Evolutionary conservation across 2,888 invertebrate genomes (phyloP).

Genomic region (Taphrorychus bicolor): DNA sequence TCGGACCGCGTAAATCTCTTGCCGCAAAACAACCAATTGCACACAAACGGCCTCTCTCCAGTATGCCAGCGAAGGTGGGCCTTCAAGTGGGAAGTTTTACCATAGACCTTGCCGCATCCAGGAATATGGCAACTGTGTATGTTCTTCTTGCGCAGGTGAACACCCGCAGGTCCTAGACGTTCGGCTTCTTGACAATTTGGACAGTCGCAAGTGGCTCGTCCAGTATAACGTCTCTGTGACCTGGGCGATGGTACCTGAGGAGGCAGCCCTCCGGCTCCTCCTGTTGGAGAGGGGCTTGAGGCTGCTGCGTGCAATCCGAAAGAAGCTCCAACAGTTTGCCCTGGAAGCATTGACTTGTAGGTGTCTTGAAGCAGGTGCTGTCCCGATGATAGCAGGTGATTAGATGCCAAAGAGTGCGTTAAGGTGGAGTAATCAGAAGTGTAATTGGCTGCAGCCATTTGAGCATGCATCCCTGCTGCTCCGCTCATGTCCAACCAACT

Average conservation of each 20-base stretch:
- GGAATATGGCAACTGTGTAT: conserved; percentile 96
- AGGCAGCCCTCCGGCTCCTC: conserved; percentile 68
- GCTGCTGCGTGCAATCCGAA: conserved; percentile 78
- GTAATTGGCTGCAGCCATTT: conserved; percentile 84
- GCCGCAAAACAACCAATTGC: conserved; percentile 97
- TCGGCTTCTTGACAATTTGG: conserved; percentile 99
- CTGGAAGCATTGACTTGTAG: conserved; percentile 93
- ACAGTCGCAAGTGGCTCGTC: conserved; percentile 97
- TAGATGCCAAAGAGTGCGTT: conserved; percentile 82
- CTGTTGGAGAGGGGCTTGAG: conserved; percentile 64
- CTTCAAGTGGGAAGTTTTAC: conserved; percentile 97
- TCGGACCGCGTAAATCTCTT: conserved; percentile 96
- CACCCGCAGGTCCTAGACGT: conserved; percentile 91
- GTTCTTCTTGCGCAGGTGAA: conserved; percentile 90
- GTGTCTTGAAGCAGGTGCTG: conserved; percentile 94
- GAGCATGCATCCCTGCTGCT: conserved; percentile 76
- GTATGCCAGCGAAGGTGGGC: conserved; percentile 99
- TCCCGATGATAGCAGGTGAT: conserved; percentile 85
- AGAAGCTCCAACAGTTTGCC: conserved; percentile 75
- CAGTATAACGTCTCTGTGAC: conserved; percentile 92
- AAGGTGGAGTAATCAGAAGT: conserved; percentile 80
- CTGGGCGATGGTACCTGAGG: conserved; percentile 86
- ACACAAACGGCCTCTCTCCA: conserved; percentile 95
- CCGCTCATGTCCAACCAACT: conserved; percentile 89
- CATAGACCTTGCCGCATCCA: conserved; percentile 95